A percentile compares a stretch with the other conserved stretches of the same genome.
These are phyloP conservation scores for Alexandromys fortis DNA, from an alignment of 2,113 vertebrate genomes.

Conservation along the genomic window DNA sequence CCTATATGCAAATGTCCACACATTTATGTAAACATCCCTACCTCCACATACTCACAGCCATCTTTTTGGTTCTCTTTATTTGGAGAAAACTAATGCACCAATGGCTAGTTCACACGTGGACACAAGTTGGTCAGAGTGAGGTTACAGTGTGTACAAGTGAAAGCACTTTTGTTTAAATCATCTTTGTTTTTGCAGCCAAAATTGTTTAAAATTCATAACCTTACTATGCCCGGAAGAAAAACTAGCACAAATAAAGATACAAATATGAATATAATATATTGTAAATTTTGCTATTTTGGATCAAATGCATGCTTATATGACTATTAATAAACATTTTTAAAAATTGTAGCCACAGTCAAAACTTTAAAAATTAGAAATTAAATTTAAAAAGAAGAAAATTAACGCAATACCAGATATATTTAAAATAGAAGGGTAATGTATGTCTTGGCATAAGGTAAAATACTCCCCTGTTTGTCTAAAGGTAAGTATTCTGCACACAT, in stretches of 20 bases:
- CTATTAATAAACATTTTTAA: conserved; percentile 46
- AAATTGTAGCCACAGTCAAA: conserved; percentile 15
- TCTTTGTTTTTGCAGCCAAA: neutral
- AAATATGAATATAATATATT: neutral
- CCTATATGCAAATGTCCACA: too few relatives aligned
- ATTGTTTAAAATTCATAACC: neutral
- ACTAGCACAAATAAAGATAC: neutral
- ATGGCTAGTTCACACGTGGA: neutral
- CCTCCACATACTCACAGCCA: neutral
- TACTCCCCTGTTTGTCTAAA: conserved; percentile 43
- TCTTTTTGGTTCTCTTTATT: neutral
- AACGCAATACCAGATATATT: neutral
- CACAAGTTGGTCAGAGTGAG: neutral
- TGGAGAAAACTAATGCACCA: neutral
- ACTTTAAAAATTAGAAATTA: neutral
- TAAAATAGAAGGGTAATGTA: neutral
- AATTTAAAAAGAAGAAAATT: conserved; percentile 48
- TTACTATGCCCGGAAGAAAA: neutral
- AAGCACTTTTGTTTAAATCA: neutral
- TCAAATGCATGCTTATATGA: conserved; percentile 1
- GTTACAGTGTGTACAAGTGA: neutral
- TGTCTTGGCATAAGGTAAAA: conserved; percentile 6
- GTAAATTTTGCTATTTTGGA: neutral
- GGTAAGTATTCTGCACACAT: conserved; percentile 34
- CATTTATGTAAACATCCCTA: neutral